Conservation (phyloP, 2,888 invertebrate species). For the Stramonita haemastoma region DNA sequence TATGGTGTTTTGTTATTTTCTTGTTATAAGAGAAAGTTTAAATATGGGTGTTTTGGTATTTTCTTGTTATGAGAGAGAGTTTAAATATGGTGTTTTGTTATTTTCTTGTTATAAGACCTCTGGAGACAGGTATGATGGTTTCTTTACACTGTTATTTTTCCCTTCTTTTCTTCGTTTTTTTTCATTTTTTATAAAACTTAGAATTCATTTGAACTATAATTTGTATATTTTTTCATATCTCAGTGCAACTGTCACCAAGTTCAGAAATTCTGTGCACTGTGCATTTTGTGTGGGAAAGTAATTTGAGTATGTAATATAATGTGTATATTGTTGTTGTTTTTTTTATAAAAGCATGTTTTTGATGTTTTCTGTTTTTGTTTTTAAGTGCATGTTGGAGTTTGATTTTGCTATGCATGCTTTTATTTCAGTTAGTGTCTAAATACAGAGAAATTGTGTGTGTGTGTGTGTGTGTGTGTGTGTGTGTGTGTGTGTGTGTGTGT, state of each 20-base stretch:
- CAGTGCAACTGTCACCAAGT: background rate
- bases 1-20: no score
- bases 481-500: no score
- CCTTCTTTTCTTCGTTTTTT: background rate
- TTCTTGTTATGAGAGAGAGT: background rate
- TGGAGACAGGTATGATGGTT: background rate
- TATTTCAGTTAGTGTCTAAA: no score
- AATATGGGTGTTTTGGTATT: no score
- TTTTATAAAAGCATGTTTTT: background rate
- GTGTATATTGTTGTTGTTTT: background rate
- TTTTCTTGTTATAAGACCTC: background rate
- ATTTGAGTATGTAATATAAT: background rate
- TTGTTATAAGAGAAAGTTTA: slow-evolving; percentile 14
- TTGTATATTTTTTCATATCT: background rate
- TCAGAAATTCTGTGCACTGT: background rate
- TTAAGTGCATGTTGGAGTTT: background rate
- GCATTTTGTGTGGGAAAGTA: background rate
- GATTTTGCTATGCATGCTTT: background rate
- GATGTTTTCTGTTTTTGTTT: background rate
- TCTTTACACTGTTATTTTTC: background rate
- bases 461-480: no score
- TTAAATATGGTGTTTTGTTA: background rate
- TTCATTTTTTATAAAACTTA: background rate
- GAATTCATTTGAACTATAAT: no score
- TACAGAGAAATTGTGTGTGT: no score